A percentile compares a stretch with the other conserved stretches of the same genome.
Conservation (phyloP, 2,888 invertebrate species). For the Sphaeridia pumilis region DNA sequence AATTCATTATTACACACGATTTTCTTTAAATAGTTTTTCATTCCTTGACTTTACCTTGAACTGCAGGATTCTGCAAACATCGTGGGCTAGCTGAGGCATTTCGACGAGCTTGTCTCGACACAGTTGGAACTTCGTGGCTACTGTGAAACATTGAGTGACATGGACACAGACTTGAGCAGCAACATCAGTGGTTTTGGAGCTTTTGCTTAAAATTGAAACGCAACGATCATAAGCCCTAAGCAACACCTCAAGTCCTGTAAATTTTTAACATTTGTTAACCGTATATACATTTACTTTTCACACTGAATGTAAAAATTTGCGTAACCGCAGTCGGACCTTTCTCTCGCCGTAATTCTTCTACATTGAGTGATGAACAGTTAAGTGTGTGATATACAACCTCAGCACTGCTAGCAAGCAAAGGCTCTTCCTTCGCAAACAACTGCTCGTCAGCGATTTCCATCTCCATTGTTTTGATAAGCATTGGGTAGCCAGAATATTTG, state of each 20-base stretch:
- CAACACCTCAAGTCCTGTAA: constrained; percentile 45
- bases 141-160: constrained; percentile 84
- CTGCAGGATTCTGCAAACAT: constrained; percentile 72
- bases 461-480: constrained; percentile 86
- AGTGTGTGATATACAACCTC: constrained; percentile 95
- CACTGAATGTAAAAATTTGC: neutral
- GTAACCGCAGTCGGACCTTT: too few relatives aligned
- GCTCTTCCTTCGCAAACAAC: constrained; percentile 73
- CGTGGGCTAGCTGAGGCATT: constrained; percentile 73
- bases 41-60: constrained; percentile 75
- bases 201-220: constrained; percentile 73
- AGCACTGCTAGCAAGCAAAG: constrained; percentile 77
- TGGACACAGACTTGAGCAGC: constrained; percentile 84
- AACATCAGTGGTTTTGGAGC: constrained; percentile 63
- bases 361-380: constrained; percentile 89
- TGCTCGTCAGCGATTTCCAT: constrained; percentile 86
- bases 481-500: constrained; percentile 98
- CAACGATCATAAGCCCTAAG: constrained; percentile 88
- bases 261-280: too few relatives aligned
- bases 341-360: constrained; percentile 90
- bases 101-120: constrained; percentile 79
- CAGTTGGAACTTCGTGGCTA: constrained; percentile 83
- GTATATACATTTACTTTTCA: too few relatives aligned
- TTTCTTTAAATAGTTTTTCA: too few relatives aligned
- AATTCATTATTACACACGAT: neutral